Conservation (phyloP, 2,113 vertebrate species). For the Rhea americana region DNA sequence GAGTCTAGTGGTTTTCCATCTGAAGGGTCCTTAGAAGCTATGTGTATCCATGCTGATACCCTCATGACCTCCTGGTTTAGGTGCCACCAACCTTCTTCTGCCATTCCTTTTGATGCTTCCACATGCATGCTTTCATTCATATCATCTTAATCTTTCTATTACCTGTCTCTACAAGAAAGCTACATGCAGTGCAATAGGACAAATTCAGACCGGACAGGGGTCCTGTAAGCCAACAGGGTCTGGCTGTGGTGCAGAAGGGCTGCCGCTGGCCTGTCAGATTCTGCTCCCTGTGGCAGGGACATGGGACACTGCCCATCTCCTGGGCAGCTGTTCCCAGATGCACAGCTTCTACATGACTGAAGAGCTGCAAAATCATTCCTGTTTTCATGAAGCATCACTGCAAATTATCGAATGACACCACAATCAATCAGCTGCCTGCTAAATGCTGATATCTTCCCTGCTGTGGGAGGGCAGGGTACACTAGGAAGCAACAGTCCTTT, state of each 20-base stretch:
- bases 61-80: neutral
- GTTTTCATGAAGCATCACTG: neutral
- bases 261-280: neutral
- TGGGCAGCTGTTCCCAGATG: neutral
- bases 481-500: neutral
- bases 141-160: neutral
- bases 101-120: neutral
- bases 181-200: neutral
- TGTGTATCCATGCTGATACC: neutral
- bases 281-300: neutral
- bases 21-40: neutral
- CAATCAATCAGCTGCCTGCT: neutral
- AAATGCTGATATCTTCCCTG: neutral
- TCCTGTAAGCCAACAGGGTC: neutral
- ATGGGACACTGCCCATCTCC: too few relatives aligned
- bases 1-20: neutral
- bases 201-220: neutral
- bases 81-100: neutral
- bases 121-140: neutral
- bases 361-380: neutral
- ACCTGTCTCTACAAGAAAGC: neutral
- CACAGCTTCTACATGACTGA: neutral
- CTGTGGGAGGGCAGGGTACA: neutral
- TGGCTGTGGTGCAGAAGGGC: neutral
- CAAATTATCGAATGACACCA: neutral